Base-by-base conservation (phyloP, 2,888 invertebrate species). In the Andrena marginata region DNA sequence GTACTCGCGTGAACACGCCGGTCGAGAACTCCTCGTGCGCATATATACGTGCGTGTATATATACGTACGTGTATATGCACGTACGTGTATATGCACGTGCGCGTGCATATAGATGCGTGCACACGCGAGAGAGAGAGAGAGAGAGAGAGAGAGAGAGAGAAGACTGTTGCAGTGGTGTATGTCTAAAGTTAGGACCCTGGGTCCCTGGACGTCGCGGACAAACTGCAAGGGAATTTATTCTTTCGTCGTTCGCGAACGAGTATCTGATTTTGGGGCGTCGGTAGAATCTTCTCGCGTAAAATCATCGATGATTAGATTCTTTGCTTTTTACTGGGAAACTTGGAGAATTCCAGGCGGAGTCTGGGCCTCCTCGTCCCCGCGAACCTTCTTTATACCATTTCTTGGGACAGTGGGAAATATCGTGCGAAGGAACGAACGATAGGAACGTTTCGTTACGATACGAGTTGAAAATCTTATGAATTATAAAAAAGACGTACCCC, bases 81-180 rank as follows among this genome's bases (percentile, higher is more conserved):
- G n/a, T 20, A 3, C 48, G 23, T 0, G 29, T 16, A 2, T 3
- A 31, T 16, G 13, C 33, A 23, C 13, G n/a, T 20, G 7, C 48
- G 23, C 0, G 29, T 4, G 13, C 8, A 26, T 16, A 65, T 67
- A 74, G 73, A 80, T 75, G 72, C 76, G 75, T 78, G 80, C 77
- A 83, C 74, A 83, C 56, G 64, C 29, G 48, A 29, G 67, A 23
- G 23, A 23, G 23, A 31, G 31, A 42, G 54, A 68, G 56, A 51
- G 72, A 54, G 65, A 75, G 29, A 35, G 29, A 65, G 71, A 69
- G 76, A 62, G 49, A 68, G 67, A 56, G 69, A 65, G 78, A 72
- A 20, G 67, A 74, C 59, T 54, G 62, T 31, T 67, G 71, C 88
- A 87, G 87, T 86, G 79, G 67, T 77, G 87, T 88, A 87, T 35